A percentile compares a stretch with the other conserved stretches of the same genome.
Conservation (phyloP, 2,113 vertebrate species). For the Podarcis muralis region DNA sequence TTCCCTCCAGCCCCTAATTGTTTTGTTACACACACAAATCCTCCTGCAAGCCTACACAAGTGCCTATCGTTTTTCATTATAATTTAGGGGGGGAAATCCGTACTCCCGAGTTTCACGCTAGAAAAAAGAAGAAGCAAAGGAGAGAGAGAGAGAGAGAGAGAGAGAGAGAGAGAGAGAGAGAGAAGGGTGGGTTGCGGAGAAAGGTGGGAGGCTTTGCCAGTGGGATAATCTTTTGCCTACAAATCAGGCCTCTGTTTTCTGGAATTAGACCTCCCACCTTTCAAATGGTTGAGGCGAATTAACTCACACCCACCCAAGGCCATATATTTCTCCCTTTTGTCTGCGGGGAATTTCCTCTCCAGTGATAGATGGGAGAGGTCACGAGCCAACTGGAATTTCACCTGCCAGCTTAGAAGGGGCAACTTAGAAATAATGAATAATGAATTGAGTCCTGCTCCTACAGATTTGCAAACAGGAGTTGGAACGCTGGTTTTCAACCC, state of each 20-base stretch:
- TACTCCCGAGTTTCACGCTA: slow-evolving; percentile 59
- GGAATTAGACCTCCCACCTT: slow-evolving; percentile 72
- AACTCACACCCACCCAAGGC: not conserved
- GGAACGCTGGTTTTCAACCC: not conserved
- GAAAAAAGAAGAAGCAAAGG: not conserved
- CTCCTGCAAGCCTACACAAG: slow-evolving; percentile 70
- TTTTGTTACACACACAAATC: slow-evolving; percentile 51
- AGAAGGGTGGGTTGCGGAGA: slow-evolving; percentile 25
- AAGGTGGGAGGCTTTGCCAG: slow-evolving; percentile 38
- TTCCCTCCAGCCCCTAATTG: slow-evolving; percentile 70
- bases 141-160: too few relatives aligned
- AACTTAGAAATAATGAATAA: not conserved
- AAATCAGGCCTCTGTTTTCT: slow-evolving; percentile 58
- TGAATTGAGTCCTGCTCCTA: not conserved
- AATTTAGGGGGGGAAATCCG: slow-evolving; percentile 66
- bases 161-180: not conserved
- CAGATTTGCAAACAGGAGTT: not conserved
- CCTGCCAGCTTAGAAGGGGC: not conserved
- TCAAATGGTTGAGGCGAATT: not conserved
- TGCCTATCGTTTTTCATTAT: slow-evolving; percentile 60
- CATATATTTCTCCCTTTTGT: slow-evolving; percentile 35
- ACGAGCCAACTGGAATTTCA: slow-evolving; percentile 15
- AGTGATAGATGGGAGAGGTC: slow-evolving; percentile 41
- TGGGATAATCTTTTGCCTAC: slow-evolving; percentile 63
- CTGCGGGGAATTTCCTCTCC: slow-evolving; percentile 58